Conservation (phyloP, 2,888 invertebrate genomes). For the Loripinus fragilis region DNA sequence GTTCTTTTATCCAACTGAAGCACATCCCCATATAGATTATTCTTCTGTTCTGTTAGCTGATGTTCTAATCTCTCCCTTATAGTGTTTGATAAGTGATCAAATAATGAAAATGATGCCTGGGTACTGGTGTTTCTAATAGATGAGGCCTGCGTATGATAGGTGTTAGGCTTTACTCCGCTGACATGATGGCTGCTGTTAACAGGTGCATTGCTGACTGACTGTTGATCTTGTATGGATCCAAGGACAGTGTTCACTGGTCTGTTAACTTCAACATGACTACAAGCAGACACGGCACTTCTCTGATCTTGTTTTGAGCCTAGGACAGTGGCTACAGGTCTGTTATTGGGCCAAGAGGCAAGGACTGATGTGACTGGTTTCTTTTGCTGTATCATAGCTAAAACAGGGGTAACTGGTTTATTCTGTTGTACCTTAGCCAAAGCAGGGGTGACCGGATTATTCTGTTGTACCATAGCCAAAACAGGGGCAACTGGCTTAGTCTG, state of each 20-base stretch:
- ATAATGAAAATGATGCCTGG: not conserved
- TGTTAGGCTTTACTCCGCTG: no score
- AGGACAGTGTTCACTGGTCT: not conserved
- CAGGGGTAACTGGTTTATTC: not conserved
- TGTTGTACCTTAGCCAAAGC: not conserved
- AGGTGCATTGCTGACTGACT: no score
- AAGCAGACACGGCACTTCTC: not conserved
- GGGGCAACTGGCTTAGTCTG: not conserved
- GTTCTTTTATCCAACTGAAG: not conserved
- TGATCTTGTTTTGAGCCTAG: not conserved
- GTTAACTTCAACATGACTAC: not conserved
- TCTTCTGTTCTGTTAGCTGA: not conserved
- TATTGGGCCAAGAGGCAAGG: no score
- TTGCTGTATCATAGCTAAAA: not conserved
- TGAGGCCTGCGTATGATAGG: no score
- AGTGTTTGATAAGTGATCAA: not conserved
- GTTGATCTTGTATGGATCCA: no score
- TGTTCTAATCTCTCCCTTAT: not conserved
- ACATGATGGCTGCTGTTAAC: no score
- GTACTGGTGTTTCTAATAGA: no score
- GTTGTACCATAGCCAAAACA: no score
- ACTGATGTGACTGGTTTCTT: no score
- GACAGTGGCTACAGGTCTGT: no score
- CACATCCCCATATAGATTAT: not conserved
- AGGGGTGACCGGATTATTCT: no score